phyloP scores from a whole-genome alignment of 2,888 invertebrate species.

The Thecocarcelia acutangulata region DNA sequence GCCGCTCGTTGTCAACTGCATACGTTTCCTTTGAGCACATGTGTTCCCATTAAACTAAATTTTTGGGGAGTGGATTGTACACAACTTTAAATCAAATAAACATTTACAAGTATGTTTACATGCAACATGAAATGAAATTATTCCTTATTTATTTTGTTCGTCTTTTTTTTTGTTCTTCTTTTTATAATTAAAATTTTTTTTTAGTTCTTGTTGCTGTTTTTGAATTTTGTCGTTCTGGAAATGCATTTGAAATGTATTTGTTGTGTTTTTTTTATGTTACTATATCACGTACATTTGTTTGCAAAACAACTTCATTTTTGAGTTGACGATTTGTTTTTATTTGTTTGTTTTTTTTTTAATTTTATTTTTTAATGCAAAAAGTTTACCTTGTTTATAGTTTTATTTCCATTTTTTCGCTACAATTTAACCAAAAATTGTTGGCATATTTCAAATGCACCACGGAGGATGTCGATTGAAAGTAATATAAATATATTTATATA shows the following conservation, averaged over 20 bases:
- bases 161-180: slow-evolving; percentile 16
- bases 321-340: slow-evolving; percentile 61
- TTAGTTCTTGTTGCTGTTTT: slow-evolving; percentile 23
- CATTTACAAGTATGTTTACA: slow-evolving; percentile 63
- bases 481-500: neutral
- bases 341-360: slow-evolving; percentile 44
- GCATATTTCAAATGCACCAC: neutral
- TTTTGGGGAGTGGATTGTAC: slow-evolving; percentile 36
- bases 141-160: slow-evolving; percentile 22
- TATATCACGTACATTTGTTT: slow-evolving; percentile 65
- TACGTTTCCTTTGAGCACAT: slow-evolving; percentile 10
- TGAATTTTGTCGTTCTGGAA: slow-evolving; percentile 29
- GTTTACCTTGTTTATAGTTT: slow-evolving; percentile 32
- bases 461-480: neutral
- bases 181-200: slow-evolving; percentile 13
- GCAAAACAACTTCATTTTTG: slow-evolving; percentile 65
- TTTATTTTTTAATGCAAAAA: slow-evolving; percentile 31
- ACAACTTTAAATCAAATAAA: slow-evolving; percentile 65
- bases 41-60: slow-evolving; percentile 24
- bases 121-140: slow-evolving; percentile 53
- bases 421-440: slow-evolving; percentile 1
- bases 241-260: slow-evolving; percentile 34
- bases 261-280: slow-evolving; percentile 36
- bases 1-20: neutral
- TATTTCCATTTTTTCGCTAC: neutral